A percentile compares a stretch with the other conserved stretches of the same genome.
These are phyloP conservation scores for Camponotus fellah DNA, from an alignment of 2,888 invertebrate species.

Conservation along the genomic window DNA sequence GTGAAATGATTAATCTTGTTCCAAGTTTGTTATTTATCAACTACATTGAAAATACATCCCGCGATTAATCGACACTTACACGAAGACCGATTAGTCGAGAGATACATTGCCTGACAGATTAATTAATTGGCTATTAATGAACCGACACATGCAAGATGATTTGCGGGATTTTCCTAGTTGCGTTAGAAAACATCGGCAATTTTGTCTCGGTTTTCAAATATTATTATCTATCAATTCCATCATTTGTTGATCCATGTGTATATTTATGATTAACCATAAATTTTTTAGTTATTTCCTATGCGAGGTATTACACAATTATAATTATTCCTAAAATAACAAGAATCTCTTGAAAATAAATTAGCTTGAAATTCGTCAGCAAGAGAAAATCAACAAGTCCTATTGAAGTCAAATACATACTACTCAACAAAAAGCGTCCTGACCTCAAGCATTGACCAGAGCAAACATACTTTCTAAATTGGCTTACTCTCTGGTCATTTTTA, in stretches of 20 bases:
- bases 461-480: conserved; percentile 57
- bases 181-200: not conserved
- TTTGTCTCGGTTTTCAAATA: not conserved
- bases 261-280: not conserved
- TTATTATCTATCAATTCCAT: not conserved
- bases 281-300: not conserved
- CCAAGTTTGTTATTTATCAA: conserved; percentile 38
- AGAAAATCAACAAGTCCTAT: too few species aligned
- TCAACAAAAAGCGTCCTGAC: not conserved
- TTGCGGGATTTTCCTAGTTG: conserved; percentile 8
- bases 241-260: not conserved
- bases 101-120: conserved; percentile 33
- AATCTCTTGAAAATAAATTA: not conserved
- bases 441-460: not conserved
- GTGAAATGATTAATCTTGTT: conserved; percentile 41
- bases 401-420: not conserved
- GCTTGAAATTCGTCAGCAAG: too few species aligned
- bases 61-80: conserved; percentile 43
- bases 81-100: conserved; percentile 41
- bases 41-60: conserved; percentile 40
- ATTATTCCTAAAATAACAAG: not conserved
- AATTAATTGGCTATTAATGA: conserved; percentile 52
- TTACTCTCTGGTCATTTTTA: conserved; percentile 54
- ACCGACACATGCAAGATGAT: conserved; percentile 25
- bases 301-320: not conserved